Conservation (phyloP, 1,140 invertebrate genomes). For the Euura lappo region DNA sequence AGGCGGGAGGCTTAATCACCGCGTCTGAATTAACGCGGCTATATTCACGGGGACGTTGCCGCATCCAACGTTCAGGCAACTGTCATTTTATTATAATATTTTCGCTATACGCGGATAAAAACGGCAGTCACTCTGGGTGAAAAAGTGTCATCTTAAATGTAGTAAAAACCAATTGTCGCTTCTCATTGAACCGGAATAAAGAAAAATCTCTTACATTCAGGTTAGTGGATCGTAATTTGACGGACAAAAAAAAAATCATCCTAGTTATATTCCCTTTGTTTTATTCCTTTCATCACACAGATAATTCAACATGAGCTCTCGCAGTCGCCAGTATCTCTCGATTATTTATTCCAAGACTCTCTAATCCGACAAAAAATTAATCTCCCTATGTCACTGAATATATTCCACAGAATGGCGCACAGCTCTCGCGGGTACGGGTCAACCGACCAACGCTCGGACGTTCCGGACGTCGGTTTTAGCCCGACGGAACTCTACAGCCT, state of each 20-base stretch:
- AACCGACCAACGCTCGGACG: constrained; percentile 57
- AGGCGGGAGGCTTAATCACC: too few species aligned
- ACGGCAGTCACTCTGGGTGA: background rate
- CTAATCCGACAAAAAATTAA: too few species aligned
- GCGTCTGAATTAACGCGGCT: constrained; percentile 25
- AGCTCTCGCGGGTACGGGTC: constrained; percentile 57
- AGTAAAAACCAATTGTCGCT: background rate
- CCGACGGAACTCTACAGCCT: constrained; percentile 77
- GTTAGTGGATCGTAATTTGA: background rate
- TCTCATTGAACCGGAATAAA: background rate
- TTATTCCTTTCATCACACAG: too few species aligned
- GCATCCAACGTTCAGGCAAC: constrained; percentile 44
- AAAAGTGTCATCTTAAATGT: background rate
- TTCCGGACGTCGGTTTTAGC: constrained; percentile 72
- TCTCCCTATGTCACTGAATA: too few species aligned
- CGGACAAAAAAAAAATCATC: too few species aligned
- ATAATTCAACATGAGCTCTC: too few species aligned
- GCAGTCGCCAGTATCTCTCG: too few species aligned
- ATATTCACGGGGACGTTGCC: constrained; percentile 35
- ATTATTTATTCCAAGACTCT: too few species aligned
- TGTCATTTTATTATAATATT: constrained; percentile 45
- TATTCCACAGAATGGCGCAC: constrained; percentile 51
- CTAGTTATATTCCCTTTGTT: too few species aligned
- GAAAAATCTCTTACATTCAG: background rate
- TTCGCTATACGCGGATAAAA: constrained; percentile 19